Base-by-base conservation (phyloP, 2,113 vertebrate genomes). In the Tympanuchus pallidicinctus region DNA sequence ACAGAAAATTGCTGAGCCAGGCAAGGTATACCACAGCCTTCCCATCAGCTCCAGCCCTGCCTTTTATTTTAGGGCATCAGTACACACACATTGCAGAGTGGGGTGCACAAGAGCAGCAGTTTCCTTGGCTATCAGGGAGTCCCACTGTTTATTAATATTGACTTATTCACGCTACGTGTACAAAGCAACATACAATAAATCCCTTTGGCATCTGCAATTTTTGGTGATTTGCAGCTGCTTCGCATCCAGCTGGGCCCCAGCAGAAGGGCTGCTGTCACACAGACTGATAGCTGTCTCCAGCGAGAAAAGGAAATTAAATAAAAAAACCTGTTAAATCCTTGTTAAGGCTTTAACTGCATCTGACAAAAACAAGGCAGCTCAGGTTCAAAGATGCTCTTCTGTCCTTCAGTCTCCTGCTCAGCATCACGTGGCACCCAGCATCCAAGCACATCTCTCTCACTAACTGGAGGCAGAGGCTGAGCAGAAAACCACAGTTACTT, bases 81-180 rank as follows among this genome's bases (percentile, higher is more conserved):
- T 4, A 20, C 11, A 0, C 8, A 36, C 42, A 6, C 5, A 1
- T 18, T 67, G n/a, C 38, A 61, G 14, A 30, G 24, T 1, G 19
- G 43, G 60, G 36, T 61, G 61, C 69, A 13, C 5, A 10, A 61
- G 38, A 74, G 20, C 24, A 34, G 28, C n/a, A 32, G n/a, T 32
- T 56, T 32, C 30, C 75, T 18, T 8, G 22, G 52, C 12, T 40
- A 52, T 30, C 32, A 3, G 61, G n/a, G 28, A 59, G 25, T 4
- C 8, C 8, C 21, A 5, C 14, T 27, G 11, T 52, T 59, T 60
- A 34, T 64, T 65, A 27, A 52, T 8, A 20, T 13, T 38, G 48
- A 65, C 43, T 32, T n/a, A 52, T 13, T 28, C 22, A 2, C 5
- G 14, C 21, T 36, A 45, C 36, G 32, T 6, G 19, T 14, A 47